phyloP scores from a whole-genome alignment of 2,113 vertebrate genomes.

The Lampris megalopsis region DNA sequence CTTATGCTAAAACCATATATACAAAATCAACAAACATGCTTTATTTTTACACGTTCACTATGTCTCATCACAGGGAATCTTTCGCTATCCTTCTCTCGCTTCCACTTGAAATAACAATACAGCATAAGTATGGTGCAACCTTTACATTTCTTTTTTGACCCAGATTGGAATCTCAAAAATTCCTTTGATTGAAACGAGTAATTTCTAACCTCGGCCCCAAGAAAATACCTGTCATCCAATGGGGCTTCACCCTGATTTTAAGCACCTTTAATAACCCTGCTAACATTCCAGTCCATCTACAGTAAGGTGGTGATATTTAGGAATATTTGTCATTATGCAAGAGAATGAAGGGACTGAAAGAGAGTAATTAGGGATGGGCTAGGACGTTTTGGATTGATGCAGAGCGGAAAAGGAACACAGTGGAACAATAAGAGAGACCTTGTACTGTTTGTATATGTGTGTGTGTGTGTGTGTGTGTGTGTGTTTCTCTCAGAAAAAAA shows the following conservation, averaged over 20 bases:
- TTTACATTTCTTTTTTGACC: neutral
- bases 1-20: too few relatives aligned
- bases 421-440: neutral
- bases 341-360: too few relatives aligned
- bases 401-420: slow-evolving; percentile 20
- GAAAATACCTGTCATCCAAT: neutral
- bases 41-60: neutral
- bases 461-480: neutral
- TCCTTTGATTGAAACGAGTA: neutral
- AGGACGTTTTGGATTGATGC: slow-evolving; percentile 13
- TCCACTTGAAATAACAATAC: neutral
- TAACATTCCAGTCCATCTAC: slow-evolving; percentile 27
- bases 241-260: neutral
- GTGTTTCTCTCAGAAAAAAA: neutral
- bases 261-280: slow-evolving; percentile 25
- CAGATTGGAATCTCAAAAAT: neutral
- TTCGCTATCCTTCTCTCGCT: too few relatives aligned
- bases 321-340: too few relatives aligned
- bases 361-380: slow-evolving; percentile 27
- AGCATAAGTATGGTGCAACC: neutral
- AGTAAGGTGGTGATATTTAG: too few relatives aligned
- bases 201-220: neutral
- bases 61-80: too few relatives aligned
- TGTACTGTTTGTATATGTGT: neutral
- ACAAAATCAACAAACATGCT: neutral